A percentile compares a stretch with the other conserved stretches of the same genome.
Evolutionary conservation across 2,888 invertebrate species (phyloP).

Genomic region (Carterocephalus palaemon): DNA sequence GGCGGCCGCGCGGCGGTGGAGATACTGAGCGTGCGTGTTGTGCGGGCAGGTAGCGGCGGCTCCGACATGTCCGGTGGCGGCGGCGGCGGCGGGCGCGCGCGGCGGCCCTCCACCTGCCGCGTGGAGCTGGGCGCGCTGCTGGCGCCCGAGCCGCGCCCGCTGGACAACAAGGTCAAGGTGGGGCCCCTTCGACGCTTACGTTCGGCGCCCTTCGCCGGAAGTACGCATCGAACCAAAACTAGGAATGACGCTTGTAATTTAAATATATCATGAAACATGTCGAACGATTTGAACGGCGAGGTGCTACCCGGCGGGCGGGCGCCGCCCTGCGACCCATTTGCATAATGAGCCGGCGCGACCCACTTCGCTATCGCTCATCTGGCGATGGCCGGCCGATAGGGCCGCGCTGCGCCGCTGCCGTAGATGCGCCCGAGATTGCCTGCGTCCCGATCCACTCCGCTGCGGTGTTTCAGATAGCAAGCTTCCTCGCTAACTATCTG

Average conservation of each 20-base stretch:
- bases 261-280: conserved; percentile 21
- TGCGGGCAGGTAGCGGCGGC: conserved; percentile 64
- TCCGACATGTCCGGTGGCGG: conserved; percentile 67
- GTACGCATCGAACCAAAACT: too few relatives aligned
- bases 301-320: too few relatives aligned
- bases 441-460: too few relatives aligned
- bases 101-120: conserved; percentile 71
- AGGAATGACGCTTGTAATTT: conserved; percentile 3
- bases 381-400: too few relatives aligned
- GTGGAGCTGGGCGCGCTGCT: conserved; percentile 82
- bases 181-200: conserved; percentile 41
- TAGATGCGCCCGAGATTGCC: too few relatives aligned
- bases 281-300: too few relatives aligned
- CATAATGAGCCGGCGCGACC: conserved; percentile 60
- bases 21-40: conserved; percentile 38
- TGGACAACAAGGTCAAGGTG: conserved; percentile 88
- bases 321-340: conserved; percentile 50
- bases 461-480: too few relatives aligned
- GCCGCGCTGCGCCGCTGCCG: too few relatives aligned
- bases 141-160: conserved; percentile 82
- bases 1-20: conserved; percentile 40
- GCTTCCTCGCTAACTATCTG: too few relatives aligned
- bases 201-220: too few relatives aligned
- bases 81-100: conserved; percentile 45
- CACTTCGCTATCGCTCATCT: conserved; percentile 44